These are phyloP conservation scores for Archips xylosteana DNA, from an alignment of 2,888 invertebrate species.

Conservation along the genomic window DNA sequence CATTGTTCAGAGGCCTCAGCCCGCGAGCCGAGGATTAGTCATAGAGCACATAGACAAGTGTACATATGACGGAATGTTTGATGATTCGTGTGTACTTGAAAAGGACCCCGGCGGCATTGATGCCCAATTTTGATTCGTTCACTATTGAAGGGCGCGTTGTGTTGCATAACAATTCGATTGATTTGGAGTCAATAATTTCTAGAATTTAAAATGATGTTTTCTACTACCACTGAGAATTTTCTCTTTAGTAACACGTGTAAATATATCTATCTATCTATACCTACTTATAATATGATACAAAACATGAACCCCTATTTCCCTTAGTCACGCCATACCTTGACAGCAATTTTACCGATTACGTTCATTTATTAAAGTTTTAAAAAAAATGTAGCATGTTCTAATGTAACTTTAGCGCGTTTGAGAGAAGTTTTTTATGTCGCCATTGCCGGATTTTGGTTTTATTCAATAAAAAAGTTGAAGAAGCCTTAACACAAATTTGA, in stretches of 20 bases:
- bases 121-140: slow-evolving; percentile 34
- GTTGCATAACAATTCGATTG: slow-evolving; percentile 33
- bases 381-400: too few relatives aligned
- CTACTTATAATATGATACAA: too few relatives aligned
- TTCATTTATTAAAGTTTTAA: too few relatives aligned
- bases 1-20: slow-evolving; percentile 53
- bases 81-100: slow-evolving; percentile 19
- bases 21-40: slow-evolving; percentile 53
- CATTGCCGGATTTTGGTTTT: too few relatives aligned
- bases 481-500: too few relatives aligned
- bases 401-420: too few relatives aligned
- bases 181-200: background rate
- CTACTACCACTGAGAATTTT: background rate
- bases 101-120: slow-evolving; percentile 29
- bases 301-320: too few relatives aligned
- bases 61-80: slow-evolving; percentile 38
- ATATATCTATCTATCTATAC: background rate
- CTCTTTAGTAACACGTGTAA: background rate
- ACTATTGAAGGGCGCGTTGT: slow-evolving; percentile 19
- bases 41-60: slow-evolving; percentile 43
- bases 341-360: too few relatives aligned
- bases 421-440: too few relatives aligned
- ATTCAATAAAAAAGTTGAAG: too few relatives aligned
- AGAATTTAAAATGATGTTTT: background rate
- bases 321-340: too few relatives aligned